Evolutionary conservation across 2,888 invertebrate genomes (phyloP).

Genomic region (Poecilobothrus nobilitatus): DNA sequence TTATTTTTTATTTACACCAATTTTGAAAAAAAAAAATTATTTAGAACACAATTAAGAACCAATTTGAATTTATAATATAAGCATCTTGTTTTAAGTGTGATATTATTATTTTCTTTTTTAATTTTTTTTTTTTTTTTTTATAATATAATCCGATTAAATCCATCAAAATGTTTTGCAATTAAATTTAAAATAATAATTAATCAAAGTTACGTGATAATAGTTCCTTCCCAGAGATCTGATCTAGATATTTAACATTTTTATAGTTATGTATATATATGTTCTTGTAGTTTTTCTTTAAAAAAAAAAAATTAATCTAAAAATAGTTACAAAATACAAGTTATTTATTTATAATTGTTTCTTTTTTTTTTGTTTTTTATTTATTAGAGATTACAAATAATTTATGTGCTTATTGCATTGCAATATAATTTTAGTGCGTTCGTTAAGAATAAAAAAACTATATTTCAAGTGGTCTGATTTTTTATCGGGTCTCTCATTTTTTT

Average conservation of each 20-base stretch:
- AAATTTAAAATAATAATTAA: not conserved
- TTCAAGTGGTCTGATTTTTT: not conserved
- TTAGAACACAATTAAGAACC: too few relatives aligned
- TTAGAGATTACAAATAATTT: conserved; percentile 6
- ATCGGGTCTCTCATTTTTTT: not conserved
- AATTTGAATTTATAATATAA: too few relatives aligned
- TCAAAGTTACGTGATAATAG: conserved; percentile 1
- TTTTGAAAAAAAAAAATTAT: too few relatives aligned
- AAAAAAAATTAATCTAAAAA: not conserved
- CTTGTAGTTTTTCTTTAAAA: not conserved
- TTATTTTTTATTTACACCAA: too few relatives aligned
- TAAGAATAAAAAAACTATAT: not conserved
- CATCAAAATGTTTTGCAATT: conserved; percentile 1
- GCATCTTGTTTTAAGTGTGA: too few relatives aligned
- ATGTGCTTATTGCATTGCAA: not conserved
- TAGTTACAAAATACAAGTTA: not conserved
- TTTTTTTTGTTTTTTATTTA: not conserved
- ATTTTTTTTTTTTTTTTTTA: too few relatives aligned
- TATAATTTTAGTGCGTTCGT: not conserved
- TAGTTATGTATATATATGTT: too few relatives aligned
- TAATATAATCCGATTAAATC: not conserved
- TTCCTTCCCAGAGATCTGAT: not conserved
- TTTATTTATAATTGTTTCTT: not conserved
- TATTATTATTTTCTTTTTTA: too few relatives aligned
- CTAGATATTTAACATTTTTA: too few relatives aligned